Percentiles rank a stretch among this genome's conserved stretches.
Conservation (phyloP, 2,797 vertebrate species). For the Taenioides sp. region DNA sequence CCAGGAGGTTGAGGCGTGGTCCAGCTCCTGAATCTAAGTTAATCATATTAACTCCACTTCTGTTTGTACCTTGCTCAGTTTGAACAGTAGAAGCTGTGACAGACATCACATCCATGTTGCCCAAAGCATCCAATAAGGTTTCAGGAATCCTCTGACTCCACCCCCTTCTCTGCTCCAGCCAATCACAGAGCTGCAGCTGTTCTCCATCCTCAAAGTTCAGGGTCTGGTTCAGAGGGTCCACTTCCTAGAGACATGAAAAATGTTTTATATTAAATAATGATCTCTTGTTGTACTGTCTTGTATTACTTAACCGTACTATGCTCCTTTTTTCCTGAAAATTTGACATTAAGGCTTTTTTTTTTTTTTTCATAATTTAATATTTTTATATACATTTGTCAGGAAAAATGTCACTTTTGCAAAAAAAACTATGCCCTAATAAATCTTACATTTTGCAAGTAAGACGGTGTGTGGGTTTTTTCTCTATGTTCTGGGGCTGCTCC, state of each 20-base stretch:
- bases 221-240: conserved; percentile 71
- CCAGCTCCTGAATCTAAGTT: too few species aligned
- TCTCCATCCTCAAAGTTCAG: conserved; percentile 73
- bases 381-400: too few species aligned
- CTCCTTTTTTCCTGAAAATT: too few species aligned
- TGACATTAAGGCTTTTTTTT: too few species aligned
- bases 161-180: conserved; percentile 44
- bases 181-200: conserved; percentile 63
- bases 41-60: too few species aligned
- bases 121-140: conserved; percentile 67
- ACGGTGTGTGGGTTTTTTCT: too few species aligned
- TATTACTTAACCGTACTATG: background rate
- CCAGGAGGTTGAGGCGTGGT: too few species aligned
- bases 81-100: conserved; percentile 12
- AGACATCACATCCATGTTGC: conserved; percentile 62
- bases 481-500: too few species aligned
- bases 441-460: too few species aligned
- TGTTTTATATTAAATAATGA: background rate
- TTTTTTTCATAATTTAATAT: too few species aligned
- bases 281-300: background rate
- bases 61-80: conserved; percentile 36
- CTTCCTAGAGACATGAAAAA: conserved; percentile 61
- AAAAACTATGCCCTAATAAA: too few species aligned
- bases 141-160: conserved; percentile 66
- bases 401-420: too few species aligned